Conservation (phyloP, 2,888 invertebrate genomes). For the Rhagium mordax region DNA sequence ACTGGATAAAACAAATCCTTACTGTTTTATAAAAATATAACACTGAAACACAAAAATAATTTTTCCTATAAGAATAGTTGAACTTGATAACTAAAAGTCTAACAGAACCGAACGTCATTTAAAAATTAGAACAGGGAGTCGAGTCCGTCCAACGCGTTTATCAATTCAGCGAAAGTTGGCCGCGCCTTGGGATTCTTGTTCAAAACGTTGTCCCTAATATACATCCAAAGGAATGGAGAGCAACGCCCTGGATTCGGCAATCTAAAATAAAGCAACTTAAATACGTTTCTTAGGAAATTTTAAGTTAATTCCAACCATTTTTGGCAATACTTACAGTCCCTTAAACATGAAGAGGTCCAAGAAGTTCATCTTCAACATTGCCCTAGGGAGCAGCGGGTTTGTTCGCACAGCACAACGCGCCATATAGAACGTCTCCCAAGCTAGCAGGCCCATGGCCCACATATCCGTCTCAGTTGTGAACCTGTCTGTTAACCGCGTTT, state of each 20-base stretch:
- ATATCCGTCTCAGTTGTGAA: conserved; percentile 26
- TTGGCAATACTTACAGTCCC: background rate
- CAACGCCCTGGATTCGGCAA: background rate
- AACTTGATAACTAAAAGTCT: too few relatives aligned
- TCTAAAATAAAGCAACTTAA: background rate
- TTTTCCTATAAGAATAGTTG: too few relatives aligned
- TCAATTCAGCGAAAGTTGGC: background rate
- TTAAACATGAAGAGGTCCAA: background rate
- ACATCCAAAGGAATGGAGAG: background rate
- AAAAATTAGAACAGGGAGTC: too few relatives aligned
- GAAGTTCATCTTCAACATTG: background rate
- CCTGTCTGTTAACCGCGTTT: background rate
- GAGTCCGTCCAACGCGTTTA: background rate
- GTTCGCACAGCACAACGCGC: background rate
- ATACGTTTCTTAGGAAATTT: too few relatives aligned
- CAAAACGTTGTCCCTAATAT: background rate
- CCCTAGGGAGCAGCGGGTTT: background rate
- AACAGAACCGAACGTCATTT: too few relatives aligned
- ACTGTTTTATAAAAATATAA: too few relatives aligned
- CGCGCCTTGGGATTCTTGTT: background rate
- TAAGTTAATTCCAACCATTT: too few relatives aligned
- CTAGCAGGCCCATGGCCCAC: conserved; percentile 31
- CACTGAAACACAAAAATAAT: too few relatives aligned
- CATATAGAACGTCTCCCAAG: conserved; percentile 11
- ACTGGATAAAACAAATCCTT: too few relatives aligned